Evolutionary conservation across 2,113 vertebrate species (phyloP).

Genomic region (Elachura formosa): DNA sequence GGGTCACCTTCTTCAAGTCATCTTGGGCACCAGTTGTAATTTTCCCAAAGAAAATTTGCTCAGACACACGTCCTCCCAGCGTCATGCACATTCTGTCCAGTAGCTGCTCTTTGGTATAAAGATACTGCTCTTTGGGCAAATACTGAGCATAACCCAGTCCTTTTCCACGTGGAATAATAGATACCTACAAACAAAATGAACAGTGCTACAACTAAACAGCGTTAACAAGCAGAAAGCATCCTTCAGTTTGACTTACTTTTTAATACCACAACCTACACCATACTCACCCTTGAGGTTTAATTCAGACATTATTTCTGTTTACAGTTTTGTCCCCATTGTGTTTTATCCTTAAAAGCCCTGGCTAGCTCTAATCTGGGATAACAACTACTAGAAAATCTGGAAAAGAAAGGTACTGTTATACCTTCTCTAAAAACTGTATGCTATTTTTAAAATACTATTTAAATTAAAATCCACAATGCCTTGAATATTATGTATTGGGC

Average conservation of each 20-base stretch:
- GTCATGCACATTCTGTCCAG: constrained; percentile 98
- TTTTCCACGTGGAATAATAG: constrained; percentile 94
- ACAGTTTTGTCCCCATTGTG: background rate
- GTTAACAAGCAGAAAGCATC: background rate
- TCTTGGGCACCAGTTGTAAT: constrained; percentile 97
- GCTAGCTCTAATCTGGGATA: constrained; percentile 4
- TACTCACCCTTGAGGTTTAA: background rate
- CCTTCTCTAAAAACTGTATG: background rate
- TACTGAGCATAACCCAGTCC: constrained; percentile 97
- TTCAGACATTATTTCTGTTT: background rate
- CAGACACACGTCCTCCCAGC: constrained; percentile 88
- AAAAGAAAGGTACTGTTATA: background rate
- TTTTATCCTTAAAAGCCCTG: constrained; percentile 35
- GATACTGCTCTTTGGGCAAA: constrained; percentile 91
- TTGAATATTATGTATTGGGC: background rate
- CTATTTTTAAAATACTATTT: background rate
- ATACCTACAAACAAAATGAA: constrained; percentile 79
- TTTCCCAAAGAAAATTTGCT: constrained; percentile 92
- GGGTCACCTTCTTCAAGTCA: constrained; percentile 92
- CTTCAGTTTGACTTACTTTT: background rate
- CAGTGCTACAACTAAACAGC: background rate
- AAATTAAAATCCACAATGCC: background rate
- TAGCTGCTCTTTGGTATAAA: constrained; percentile 96
- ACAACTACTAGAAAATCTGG: constrained; percentile 15
- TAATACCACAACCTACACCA: background rate